A percentile compares a stretch with the other conserved stretches of the same genome.
These are phyloP conservation scores for Octopus bimaculoides DNA, from an alignment of 1,140 invertebrate genomes.

Conservation along the genomic window DNA sequence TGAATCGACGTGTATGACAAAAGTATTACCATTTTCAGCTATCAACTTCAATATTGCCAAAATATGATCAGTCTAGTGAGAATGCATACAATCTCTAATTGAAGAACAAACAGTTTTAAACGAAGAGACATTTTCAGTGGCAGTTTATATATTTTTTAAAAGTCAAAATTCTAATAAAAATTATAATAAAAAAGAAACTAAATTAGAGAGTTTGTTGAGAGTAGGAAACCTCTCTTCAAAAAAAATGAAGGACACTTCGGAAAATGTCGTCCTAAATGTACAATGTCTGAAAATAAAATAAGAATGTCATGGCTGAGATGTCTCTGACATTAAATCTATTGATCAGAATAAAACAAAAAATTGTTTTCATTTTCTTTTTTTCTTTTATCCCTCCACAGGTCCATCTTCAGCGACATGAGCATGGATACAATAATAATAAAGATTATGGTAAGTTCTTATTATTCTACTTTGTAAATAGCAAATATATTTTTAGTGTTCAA, in stretches of 20 bases:
- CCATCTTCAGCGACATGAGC: constrained; percentile 74
- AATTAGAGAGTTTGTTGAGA: not conserved
- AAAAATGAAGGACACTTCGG: not conserved
- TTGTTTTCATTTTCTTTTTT: not conserved
- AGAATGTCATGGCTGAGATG: not conserved
- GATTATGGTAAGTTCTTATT: constrained; percentile 65
- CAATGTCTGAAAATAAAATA: no score
- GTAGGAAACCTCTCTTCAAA: constrained; percentile 4
- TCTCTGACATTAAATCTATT: not conserved
- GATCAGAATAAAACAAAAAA: not conserved
- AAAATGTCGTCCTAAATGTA: not conserved
- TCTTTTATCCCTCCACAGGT: constrained; percentile 48
- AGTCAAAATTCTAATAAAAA: no score
- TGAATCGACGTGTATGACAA: no score
- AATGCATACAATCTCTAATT: no score
- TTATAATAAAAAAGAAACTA: no score
- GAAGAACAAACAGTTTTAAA: no score
- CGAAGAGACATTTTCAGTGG: no score
- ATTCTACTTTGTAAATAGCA: not conserved
- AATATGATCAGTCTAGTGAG: no score
- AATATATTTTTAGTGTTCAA: not conserved
- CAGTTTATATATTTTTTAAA: no score
- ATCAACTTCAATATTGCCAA: no score
- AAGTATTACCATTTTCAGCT: no score
- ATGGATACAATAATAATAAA: constrained; percentile 80